Evolutionary conservation across 2,113 vertebrate genomes (phyloP), one percentile per base, ranked within the genome.

Genomic region (Indicator indicator): DNA sequence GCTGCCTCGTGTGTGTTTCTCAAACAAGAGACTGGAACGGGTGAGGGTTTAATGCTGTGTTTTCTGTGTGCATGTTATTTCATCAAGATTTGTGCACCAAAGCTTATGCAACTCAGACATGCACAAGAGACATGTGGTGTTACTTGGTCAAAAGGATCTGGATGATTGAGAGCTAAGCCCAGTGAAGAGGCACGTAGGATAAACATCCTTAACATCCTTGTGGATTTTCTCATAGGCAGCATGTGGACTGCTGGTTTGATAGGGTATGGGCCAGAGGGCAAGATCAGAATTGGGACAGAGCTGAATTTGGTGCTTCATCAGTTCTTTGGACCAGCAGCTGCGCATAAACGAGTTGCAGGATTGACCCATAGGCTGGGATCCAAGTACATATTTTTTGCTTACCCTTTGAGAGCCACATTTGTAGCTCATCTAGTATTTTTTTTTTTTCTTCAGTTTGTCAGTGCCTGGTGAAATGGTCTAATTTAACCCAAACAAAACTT

Each of bases 401-500:
- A n/a, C 24, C 70, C 26, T 70, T 63, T 70, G 74, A 52, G 33
- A 70, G 30, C 40, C 80, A 42, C 2, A 3, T 72, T 72, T 87
- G 40, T 73, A 73, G 52, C 60, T 87, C 60, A 46, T 85, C 56
- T 36, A 69, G 44, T 72, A 11, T 30, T 27, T 14, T 52, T 6
- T 28, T 55, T n/a, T 42, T 79, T 33, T 33, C 42, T 55, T 71
- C 65, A 83, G 36, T 74, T 76, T 67, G 42, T 93, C 62, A 68
- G 2, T 89, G 75, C 62, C 54, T 89, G 64, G 21, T 63, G 67
- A 91, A 93, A 89, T 79, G 55, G 52, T 74, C 64, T 73, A 38
- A 88, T 48, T 30, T 64, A 56, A 79, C 91, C 68, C 84, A 85
- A 87, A 81, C 65, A 88, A 94, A 92, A 76, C 24, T 94, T 86